Base-by-base conservation (phyloP, 2,113 vertebrate species). In the Geococcyx californianus region DNA sequence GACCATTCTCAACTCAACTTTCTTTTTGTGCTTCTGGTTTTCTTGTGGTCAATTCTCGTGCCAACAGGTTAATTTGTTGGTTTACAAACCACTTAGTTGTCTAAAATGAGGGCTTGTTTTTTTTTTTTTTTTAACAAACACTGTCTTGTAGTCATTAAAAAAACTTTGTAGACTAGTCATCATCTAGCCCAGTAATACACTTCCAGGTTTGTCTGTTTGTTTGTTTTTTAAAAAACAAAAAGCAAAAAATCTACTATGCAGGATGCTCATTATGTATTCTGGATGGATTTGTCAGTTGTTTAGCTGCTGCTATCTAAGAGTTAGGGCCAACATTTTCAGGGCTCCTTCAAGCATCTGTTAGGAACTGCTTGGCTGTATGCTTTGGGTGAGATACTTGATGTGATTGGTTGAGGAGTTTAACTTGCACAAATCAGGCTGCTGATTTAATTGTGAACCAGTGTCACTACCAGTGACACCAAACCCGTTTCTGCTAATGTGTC, bases 11-110 rank as follows among this genome's bases (percentile, higher is more conserved):
- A 90, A 40, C 21, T 29, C 1, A 3, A 15, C 19, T 79, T 91
- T 63, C 5, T 25, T 69, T 92, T 90, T 83, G 42, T 88, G 58
- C 28, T 90, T 93, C n/a, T 86, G 44, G 19, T 84, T 96, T 96
- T 95, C 44, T 9, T 83, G 52, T 60, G 44, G 44, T 83, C 44
- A 40, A 56, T 84, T 93, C 60, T 59, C 62, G 45, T 74, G 62
- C 54, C 40, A 74, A 23, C n/a, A 75, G n/a, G 38, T 60, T 74
- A 75, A 72, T 78, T 64, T 72, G 33, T n/a, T 89, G 47, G 25
- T 79, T 95, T 58, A 29, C 42, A 83, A 91, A 62, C 16, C 33
- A 36, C 7, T 76, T 87, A 47, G 31, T 70, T 76, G 15, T 47
- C 29, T 94, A 62, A 95, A 93, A 73, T 63, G 16, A 62, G 11